Conservation (phyloP, 2,113 vertebrate species). For the Rostratula benghalensis region DNA sequence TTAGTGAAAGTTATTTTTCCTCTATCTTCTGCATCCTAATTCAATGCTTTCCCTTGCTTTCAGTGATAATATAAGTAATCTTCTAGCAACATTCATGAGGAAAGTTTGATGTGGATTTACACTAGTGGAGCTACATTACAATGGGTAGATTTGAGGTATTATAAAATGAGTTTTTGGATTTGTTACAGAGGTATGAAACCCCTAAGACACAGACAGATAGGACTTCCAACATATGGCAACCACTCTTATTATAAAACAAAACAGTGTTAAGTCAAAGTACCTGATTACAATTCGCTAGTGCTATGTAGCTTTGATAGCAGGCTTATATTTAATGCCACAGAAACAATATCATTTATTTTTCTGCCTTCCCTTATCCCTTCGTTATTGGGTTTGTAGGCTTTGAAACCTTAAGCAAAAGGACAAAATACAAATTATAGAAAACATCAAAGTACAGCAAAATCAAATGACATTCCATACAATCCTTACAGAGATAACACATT, state of each 20-base stretch:
- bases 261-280: constrained; percentile 95
- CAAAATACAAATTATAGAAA: constrained; percentile 84
- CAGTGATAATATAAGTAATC: constrained; percentile 79
- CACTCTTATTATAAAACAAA: constrained; percentile 86
- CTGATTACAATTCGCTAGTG: constrained; percentile 97
- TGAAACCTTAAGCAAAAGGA: constrained; percentile 93
- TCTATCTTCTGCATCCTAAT: constrained; percentile 81
- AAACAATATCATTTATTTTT: constrained; percentile 99
- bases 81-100: constrained; percentile 80
- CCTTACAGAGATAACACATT: constrained; percentile 48
- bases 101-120: constrained; percentile 90
- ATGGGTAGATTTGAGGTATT: constrained; percentile 96
- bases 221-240: constrained; percentile 86
- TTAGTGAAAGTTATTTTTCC: constrained; percentile 80
- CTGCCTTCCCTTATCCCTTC: constrained; percentile 89
- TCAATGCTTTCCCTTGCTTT: constrained; percentile 74
- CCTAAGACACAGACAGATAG: constrained; percentile 80
- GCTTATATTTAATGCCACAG: constrained; percentile 94
- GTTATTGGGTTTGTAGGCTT: constrained; percentile 85
- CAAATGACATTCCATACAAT: constrained; percentile 74
- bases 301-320: constrained; percentile 87
- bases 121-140: constrained; percentile 92
- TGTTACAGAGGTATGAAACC: constrained; percentile 81
- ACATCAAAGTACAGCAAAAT: constrained; percentile 76
- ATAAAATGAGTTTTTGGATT: constrained; percentile 89